Percentiles rank a stretch among this genome's conserved stretches.
These are phyloP conservation scores for Zaprionus taronus DNA, from an alignment of 1,140 invertebrate species.

Conservation along the genomic window DNA sequence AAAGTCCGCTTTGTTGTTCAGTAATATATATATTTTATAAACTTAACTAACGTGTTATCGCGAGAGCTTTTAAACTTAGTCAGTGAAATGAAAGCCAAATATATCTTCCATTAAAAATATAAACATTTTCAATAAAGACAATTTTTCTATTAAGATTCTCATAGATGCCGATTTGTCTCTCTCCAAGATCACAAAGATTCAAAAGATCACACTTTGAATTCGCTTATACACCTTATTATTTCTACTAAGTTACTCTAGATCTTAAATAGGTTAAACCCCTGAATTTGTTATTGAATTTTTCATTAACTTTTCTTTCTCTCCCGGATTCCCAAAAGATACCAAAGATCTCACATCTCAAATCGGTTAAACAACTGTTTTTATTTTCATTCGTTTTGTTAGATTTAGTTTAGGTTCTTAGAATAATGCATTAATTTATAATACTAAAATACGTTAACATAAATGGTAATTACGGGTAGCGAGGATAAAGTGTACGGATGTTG, in stretches of 20 bases:
- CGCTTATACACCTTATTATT: no score
- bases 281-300: not conserved
- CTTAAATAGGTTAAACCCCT: no score
- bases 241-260: no score
- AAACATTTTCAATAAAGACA: constrained; percentile 79
- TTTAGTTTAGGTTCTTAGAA: constrained; percentile 29
- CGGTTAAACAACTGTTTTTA: constrained; percentile 46
- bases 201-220: not conserved
- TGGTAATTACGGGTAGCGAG: constrained; percentile 23
- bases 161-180: not conserved
- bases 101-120: constrained; percentile 80
- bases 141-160: constrained; percentile 63
- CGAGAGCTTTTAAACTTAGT: constrained; percentile 61
- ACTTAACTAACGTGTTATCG: constrained; percentile 57
- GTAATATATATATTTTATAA: constrained; percentile 30
- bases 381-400: constrained; percentile 29
- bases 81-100: constrained; percentile 76
- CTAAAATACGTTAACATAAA: constrained; percentile 39
- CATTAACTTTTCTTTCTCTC: not conserved
- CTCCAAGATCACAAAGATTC: not conserved
- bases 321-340: not conserved
- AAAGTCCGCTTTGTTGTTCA: constrained; percentile 27
- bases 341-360: constrained; percentile 13
- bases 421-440: constrained; percentile 48
- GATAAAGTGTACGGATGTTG: not conserved